Evolutionary conservation across 37 sponge, comb jelly and placozoan genomes (phyloP).

Genomic region (Halisarca cf. caerulea): DNA sequence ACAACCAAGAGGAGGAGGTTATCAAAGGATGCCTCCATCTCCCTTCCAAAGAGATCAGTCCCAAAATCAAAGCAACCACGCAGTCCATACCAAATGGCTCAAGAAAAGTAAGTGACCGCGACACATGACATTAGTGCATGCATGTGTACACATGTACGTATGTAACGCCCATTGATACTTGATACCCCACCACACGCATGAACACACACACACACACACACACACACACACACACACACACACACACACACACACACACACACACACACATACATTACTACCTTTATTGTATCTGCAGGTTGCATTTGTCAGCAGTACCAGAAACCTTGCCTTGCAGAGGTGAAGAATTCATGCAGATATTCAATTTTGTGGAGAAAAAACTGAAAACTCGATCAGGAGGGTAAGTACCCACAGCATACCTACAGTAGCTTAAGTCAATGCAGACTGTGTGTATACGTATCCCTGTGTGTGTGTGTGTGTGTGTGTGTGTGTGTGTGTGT

Average conservation of each 20-base stretch:
- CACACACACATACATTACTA: not conserved
- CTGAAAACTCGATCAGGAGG: conserved; percentile 80
- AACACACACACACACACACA: too few species aligned
- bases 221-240: too few species aligned
- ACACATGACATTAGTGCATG: not conserved
- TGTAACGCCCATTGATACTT: too few species aligned
- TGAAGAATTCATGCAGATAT: conserved; percentile 76
- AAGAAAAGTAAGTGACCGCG: not conserved
- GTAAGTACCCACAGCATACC: too few species aligned
- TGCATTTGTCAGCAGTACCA: conserved; percentile 85
- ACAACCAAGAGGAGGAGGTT: not conserved
- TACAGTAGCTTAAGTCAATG: too few species aligned
- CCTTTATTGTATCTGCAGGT: conserved; percentile 12
- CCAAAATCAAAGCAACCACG: not conserved
- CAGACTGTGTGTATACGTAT: too few species aligned
- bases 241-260: too few species aligned
- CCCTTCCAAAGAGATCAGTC: conserved; percentile 2
- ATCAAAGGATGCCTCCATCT: not conserved
- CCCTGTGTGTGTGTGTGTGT: too few species aligned
- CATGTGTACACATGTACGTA: not conserved
- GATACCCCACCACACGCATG: too few species aligned
- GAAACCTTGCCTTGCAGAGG: conserved; percentile 88
- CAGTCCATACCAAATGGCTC: conserved; percentile 1
- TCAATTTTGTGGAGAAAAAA: conserved; percentile 78
- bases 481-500: too few species aligned